These are phyloP conservation scores for Macropodus opercularis DNA, from an alignment of 2,797 vertebrate species.

Conservation along the genomic window DNA sequence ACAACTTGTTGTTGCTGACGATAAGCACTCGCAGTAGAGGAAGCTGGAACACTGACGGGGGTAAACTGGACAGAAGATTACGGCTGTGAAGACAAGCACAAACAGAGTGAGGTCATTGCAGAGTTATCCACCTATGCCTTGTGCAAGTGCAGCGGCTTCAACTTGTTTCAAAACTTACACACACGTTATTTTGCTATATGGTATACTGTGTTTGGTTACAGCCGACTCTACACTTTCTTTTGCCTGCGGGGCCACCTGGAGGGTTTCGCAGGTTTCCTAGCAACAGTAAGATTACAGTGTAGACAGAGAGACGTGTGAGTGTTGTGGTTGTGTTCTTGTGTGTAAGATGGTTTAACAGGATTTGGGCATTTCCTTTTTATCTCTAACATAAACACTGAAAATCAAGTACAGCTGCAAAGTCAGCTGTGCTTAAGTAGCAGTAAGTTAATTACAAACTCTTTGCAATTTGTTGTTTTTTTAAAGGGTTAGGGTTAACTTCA, in stretches of 20 bases:
- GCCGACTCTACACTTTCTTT: conserved; percentile 10
- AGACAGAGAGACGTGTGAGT: conserved; percentile 1
- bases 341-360: conserved; percentile 8
- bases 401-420: conserved; percentile 3
- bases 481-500: no score
- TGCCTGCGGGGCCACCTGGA: conserved; percentile 38
- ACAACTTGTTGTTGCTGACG: conserved; percentile 93
- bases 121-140: background rate
- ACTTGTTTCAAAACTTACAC: background rate
- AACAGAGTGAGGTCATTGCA: conserved; percentile 19
- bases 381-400: conserved; percentile 14
- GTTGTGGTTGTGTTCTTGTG: conserved; percentile 6
- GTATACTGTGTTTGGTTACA: conserved; percentile 7
- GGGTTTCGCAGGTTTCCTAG: conserved; percentile 49
- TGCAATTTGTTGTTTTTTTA: no score
- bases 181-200: background rate
- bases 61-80: conserved; percentile 88
- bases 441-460: no score
- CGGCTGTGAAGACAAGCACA: conserved; percentile 78
- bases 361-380: background rate
- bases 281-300: conserved; percentile 51
- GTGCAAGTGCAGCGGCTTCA: background rate
- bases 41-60: conserved; percentile 88
- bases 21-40: conserved; percentile 91
- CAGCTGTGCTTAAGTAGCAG: no score